These are phyloP conservation scores for Paramormyrops hopkinsi DNA, from an alignment of 2,797 vertebrate genomes.

Conservation along the genomic window DNA sequence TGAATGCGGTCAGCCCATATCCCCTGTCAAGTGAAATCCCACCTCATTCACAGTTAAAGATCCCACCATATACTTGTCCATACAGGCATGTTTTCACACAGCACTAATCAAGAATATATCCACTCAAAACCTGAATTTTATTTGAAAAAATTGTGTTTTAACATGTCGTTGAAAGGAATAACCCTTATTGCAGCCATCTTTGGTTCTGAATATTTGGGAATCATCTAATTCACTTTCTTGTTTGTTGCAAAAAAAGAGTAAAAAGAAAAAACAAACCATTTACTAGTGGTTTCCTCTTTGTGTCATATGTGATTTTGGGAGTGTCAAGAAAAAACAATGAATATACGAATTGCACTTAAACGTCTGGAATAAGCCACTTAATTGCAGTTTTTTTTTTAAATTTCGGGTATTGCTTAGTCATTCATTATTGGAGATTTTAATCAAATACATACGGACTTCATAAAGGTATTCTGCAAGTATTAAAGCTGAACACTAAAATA, in stretches of 20 bases:
- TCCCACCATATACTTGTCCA: background rate
- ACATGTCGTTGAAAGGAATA: background rate
- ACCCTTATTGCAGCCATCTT: background rate
- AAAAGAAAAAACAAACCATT: background rate
- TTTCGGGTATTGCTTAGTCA: background rate
- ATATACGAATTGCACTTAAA: background rate
- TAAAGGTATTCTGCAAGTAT: background rate
- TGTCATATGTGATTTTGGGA: background rate
- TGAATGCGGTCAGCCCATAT: constrained; percentile 47
- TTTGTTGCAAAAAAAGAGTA: background rate
- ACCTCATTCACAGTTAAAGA: background rate
- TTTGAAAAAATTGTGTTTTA: background rate
- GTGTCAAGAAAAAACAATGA: background rate
- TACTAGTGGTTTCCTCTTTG: background rate
- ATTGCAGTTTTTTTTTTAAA: background rate
- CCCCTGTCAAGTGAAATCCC: background rate
- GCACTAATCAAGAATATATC: background rate
- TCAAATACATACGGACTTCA: background rate
- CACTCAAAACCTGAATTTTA: background rate
- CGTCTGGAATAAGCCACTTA: background rate
- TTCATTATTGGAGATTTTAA: background rate
- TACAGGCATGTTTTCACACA: background rate
- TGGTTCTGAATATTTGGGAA: background rate
- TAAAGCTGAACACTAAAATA: background rate
- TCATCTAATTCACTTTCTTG: background rate